Evolutionary conservation across 2,113 vertebrate genomes (phyloP), one percentile per base, ranked within the genome.

Genomic region (Chloropsis cyanopogon): DNA sequence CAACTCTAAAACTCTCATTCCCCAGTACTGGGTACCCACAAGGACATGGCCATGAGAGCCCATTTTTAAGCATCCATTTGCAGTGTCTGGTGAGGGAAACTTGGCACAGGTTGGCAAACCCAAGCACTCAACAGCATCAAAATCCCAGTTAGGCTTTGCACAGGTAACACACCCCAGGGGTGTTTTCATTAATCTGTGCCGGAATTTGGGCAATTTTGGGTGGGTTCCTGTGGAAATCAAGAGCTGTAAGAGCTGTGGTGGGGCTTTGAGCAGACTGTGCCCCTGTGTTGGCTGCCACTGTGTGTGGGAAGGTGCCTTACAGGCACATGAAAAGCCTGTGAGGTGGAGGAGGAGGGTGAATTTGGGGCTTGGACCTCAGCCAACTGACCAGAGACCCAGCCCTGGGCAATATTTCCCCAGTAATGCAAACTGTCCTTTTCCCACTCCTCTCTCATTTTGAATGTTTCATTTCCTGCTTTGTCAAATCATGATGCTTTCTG

Each of bases 211-310:
- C 26, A 47, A 4, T 77, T 7, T 75, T 9, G 35, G 47, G 26
- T 28, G 50, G 17, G 9, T 20, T 15, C 31, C 6, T 13, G 13
- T 22, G 10, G 54, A 60, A 86, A 68, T 41, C 16, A 70, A n/a
- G 61, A 75, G 39, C 47, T 70, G 52, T 44, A 44, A 26, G 52
- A 66, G 13, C n/a, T 2, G 7, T 19, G 47, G 31, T 2, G 2
- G 20, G 52, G 19, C 56, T 85, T 49, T 46, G 65, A 41, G 71
- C 56, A 82, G 52, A 17, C 50, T n/a, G 50, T 35, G 54, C 21
- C 59, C 22, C 4, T 0, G 0, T 1, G 25, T 1, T 33, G n/a
- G n/a, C 33, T 12, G 8, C 33, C 3, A 1, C 33, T 19, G 33
- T 9, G 19, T 14, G 6, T 17, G 81, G 76, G 22, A 65, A 53